Percentiles rank a stretch among this genome's conserved stretches.
Evolutionary conservation across 2,797 vertebrate genomes (phyloP).

Genomic region (Tauraco hartlaubi): DNA sequence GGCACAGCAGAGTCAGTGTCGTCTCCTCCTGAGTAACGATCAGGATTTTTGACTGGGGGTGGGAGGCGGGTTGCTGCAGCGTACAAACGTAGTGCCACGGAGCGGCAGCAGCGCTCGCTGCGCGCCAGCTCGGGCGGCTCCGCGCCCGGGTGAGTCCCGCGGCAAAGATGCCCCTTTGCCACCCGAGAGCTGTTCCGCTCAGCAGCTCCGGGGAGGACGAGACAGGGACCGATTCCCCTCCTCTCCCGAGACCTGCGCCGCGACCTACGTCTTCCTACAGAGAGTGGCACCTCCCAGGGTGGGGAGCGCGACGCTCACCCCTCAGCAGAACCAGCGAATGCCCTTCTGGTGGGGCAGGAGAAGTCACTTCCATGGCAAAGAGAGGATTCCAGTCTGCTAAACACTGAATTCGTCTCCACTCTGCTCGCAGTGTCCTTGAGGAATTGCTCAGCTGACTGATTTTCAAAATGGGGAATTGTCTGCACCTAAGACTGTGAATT

Average conservation of each 20-base stretch:
- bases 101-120: background rate
- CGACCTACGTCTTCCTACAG: accelerated
- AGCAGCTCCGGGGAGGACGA: background rate
- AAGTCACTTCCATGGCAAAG: background rate
- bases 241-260: background rate
- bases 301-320: accelerated
- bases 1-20: background rate
- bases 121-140: background rate
- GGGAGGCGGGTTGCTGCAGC: background rate
- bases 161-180: background rate
- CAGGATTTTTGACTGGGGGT: background rate
- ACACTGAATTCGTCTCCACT: background rate
- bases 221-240: background rate
- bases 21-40: background rate
- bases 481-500: background rate
- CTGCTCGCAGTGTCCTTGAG: background rate
- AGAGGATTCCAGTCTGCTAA: background rate
- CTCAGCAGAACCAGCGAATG: background rate
- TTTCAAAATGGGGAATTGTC: background rate
- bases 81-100: background rate
- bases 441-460: background rate
- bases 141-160: accelerated
- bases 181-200: background rate
- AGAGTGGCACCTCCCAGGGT: background rate
- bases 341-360: background rate